Evolutionary conservation across 2,797 vertebrate species (phyloP).

Genomic region (Siniperca obscura): DNA sequence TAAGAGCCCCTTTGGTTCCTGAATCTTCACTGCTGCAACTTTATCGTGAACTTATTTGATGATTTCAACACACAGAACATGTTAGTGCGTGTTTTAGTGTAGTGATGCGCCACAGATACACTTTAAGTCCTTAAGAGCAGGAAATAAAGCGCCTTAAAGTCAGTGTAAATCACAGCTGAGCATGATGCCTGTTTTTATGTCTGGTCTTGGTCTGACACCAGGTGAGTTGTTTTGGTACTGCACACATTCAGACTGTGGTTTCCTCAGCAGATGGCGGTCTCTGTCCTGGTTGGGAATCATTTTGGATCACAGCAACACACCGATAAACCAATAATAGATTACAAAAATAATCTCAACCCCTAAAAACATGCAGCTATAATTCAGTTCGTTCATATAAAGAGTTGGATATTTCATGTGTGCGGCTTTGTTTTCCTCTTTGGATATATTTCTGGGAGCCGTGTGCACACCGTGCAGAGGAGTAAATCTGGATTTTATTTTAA

Average conservation of each 20-base stretch:
- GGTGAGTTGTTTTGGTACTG: conserved; percentile 46
- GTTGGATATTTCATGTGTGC: background rate
- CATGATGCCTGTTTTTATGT: background rate
- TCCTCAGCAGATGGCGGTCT: conserved; percentile 31
- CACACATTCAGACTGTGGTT: background rate
- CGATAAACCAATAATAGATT: background rate
- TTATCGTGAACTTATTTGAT: too few relatives aligned
- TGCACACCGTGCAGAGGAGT: background rate
- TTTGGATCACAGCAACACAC: background rate
- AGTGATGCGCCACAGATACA: background rate
- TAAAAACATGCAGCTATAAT: too few relatives aligned
- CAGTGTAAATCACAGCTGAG: background rate
- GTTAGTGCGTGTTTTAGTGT: too few relatives aligned
- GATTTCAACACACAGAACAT: too few relatives aligned
- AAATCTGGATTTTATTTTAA: background rate
- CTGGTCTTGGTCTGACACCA: conserved; percentile 57
- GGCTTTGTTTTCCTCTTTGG: background rate
- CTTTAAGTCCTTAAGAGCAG: background rate
- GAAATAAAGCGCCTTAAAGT: background rate
- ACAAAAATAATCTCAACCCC: background rate
- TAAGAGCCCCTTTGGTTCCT: too few relatives aligned
- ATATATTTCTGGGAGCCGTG: background rate
- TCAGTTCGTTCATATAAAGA: too few relatives aligned
- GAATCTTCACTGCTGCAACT: too few relatives aligned
- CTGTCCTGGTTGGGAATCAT: background rate